Conservation (phyloP, 2,888 invertebrate genomes). For the Tigriopus californicus region DNA sequence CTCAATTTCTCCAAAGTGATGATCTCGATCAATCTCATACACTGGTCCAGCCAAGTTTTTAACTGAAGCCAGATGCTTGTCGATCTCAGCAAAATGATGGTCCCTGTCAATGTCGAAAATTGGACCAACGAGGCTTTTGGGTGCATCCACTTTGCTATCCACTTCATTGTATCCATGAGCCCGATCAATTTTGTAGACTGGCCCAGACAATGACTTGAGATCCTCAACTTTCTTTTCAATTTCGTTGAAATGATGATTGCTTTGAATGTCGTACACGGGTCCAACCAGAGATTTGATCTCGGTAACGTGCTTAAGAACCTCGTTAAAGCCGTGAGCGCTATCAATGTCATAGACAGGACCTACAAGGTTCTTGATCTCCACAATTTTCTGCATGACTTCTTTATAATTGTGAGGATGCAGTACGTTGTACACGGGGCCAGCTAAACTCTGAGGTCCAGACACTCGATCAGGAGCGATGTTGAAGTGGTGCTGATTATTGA, state of each 20-base stretch:
- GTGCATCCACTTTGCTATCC: neutral
- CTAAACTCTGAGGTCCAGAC: neutral
- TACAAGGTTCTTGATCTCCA: neutral
- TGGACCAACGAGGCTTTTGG: neutral
- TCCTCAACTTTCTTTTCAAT: slow-evolving; percentile 4
- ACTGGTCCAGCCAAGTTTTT: slow-evolving; percentile 7
- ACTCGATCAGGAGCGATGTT: slow-evolving; percentile 6
- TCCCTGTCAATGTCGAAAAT: slow-evolving; percentile 12
- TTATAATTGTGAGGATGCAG: neutral
- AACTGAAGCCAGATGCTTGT: neutral
- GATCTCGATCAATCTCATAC: slow-evolving; percentile 10
- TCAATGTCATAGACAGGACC: slow-evolving; percentile 14
- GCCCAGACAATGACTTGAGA: slow-evolving; percentile 6
- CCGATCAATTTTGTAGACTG: slow-evolving; percentile 10
- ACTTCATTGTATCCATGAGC: neutral
- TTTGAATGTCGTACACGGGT: slow-evolving; percentile 4
- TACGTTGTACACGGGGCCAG: neutral
- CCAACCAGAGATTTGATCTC: neutral
- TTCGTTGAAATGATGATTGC: slow-evolving; percentile 14
- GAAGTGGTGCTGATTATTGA: slow-evolving; percentile 8
- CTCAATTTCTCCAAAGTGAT: slow-evolving; percentile 8
- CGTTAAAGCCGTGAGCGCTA: slow-evolving; percentile 6
- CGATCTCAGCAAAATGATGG: neutral
- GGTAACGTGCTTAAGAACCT: slow-evolving; percentile 8
- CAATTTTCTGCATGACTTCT: neutral